A percentile compares a stretch with the other conserved stretches of the same genome.
phyloP scores from a whole-genome alignment of 2,888 invertebrate genomes.

The Agriopis leucophaearia region DNA sequence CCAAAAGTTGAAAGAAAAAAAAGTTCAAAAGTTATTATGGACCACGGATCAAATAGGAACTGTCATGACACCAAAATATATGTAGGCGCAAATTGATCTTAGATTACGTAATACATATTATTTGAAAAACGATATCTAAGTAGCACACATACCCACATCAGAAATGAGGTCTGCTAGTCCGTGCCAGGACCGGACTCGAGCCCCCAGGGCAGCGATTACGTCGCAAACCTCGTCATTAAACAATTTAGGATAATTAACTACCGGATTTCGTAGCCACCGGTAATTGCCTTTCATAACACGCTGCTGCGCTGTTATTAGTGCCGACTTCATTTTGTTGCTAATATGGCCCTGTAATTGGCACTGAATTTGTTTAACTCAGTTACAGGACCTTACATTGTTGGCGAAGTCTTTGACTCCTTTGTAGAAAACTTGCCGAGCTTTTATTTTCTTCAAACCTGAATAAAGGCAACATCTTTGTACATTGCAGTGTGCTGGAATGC shows the following conservation, averaged over 20 bases:
- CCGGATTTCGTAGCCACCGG: constrained; percentile 79
- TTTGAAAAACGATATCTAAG: constrained; percentile 3
- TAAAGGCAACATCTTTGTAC: not conserved
- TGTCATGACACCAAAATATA: too few relatives aligned
- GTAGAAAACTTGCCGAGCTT: not conserved
- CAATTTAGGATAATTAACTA: constrained; percentile 87
- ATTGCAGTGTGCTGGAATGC: not conserved
- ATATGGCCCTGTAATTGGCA: constrained; percentile 71
- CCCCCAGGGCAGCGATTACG: constrained; percentile 57
- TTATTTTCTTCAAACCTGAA: constrained; percentile 1
- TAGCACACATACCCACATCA: constrained; percentile 13
- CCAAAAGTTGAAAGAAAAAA: too few relatives aligned
- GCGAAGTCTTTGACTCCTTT: constrained; percentile 13
- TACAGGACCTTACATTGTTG: constrained; percentile 19
- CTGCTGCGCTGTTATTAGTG: constrained; percentile 70
- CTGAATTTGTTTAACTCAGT: constrained; percentile 65
- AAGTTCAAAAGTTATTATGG: too few relatives aligned
- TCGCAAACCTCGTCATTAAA: constrained; percentile 79
- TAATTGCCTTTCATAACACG: constrained; percentile 83
- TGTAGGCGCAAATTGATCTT: not conserved
- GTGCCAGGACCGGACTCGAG: constrained; percentile 40
- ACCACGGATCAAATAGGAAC: too few relatives aligned
- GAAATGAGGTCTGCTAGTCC: constrained; percentile 19
- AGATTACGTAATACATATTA: not conserved
- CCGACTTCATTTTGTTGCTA: constrained; percentile 69